Conservation (phyloP, 2,797 vertebrate genomes). For the Aphelocoma californica region DNA sequence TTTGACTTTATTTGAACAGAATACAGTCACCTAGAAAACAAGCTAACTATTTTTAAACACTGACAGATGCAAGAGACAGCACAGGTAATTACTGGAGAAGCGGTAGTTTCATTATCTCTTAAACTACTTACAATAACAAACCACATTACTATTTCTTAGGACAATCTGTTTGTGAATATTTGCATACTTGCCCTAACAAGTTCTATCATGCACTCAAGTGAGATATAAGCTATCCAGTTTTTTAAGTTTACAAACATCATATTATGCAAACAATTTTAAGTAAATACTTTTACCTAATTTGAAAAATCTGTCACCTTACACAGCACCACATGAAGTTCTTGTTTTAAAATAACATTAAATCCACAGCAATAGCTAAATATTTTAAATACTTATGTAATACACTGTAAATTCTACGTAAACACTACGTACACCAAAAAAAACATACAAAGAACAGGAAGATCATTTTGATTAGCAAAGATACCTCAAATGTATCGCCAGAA, state of each 20-base stretch:
- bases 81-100: conserved; percentile 14
- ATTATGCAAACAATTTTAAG: conserved; percentile 7
- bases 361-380: conserved; percentile 8
- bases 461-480: conserved; percentile 38
- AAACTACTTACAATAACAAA: conserved; percentile 32
- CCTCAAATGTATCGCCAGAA: conserved; percentile 34
- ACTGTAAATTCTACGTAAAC: background rate
- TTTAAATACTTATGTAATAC: background rate
- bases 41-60: background rate
- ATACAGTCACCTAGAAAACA: conserved; percentile 40
- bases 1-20: conserved; percentile 3
- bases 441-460: conserved; percentile 44
- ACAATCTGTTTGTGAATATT: background rate
- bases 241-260: background rate
- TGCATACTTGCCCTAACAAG: background rate
- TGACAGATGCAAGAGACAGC: conserved; percentile 19
- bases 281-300: conserved; percentile 20
- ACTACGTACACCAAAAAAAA: background rate
- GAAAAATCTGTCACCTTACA: conserved; percentile 16
- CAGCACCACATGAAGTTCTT: conserved; percentile 33
- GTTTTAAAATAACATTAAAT: conserved; percentile 29
- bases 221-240: conserved; percentile 4
- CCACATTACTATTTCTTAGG: conserved; percentile 4
- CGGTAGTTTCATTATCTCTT: background rate
- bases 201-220: conserved; percentile 8